Conservation (phyloP, 1,140 invertebrate genomes). For the Drosophila nigromelanica region DNA sequence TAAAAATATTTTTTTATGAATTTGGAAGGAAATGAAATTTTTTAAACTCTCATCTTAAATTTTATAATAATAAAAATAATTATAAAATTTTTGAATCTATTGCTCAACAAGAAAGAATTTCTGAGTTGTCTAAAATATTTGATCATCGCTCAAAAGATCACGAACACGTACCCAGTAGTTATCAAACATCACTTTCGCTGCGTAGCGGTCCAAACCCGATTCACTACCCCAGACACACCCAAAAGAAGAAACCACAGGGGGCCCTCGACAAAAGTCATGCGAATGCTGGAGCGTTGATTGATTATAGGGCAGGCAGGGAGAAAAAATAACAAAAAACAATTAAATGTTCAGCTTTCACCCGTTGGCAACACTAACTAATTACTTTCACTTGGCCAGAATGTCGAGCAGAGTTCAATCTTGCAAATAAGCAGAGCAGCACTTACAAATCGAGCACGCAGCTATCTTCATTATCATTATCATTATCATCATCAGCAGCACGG, state of each 20-base stretch:
- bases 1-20: too few species aligned
- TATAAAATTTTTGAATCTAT: too few species aligned
- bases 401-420: conserved; percentile 65
- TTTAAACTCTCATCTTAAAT: too few species aligned
- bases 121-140: not conserved
- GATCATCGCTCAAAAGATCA: not conserved
- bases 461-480: conserved; percentile 46
- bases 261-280: conserved; percentile 14
- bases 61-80: too few species aligned
- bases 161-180: conserved; percentile 3
- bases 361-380: conserved; percentile 63
- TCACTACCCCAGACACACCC: conserved; percentile 21
- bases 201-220: conserved; percentile 1
- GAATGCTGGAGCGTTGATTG: conserved; percentile 53
- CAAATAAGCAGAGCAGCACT: conserved; percentile 55
- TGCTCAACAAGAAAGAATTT: too few species aligned
- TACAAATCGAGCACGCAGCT: conserved; percentile 68
- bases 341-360: conserved; percentile 76
- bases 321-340: conserved; percentile 45
- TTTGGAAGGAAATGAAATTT: too few species aligned
- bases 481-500: conserved; percentile 23
- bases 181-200: conserved; percentile 58
- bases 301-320: conserved; percentile 56
- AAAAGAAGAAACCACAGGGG: conserved; percentile 23
- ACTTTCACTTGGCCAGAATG: conserved; percentile 70